Evolutionary conservation across 2,888 invertebrate genomes (phyloP).

Genomic region (Morpho achilles): DNA sequence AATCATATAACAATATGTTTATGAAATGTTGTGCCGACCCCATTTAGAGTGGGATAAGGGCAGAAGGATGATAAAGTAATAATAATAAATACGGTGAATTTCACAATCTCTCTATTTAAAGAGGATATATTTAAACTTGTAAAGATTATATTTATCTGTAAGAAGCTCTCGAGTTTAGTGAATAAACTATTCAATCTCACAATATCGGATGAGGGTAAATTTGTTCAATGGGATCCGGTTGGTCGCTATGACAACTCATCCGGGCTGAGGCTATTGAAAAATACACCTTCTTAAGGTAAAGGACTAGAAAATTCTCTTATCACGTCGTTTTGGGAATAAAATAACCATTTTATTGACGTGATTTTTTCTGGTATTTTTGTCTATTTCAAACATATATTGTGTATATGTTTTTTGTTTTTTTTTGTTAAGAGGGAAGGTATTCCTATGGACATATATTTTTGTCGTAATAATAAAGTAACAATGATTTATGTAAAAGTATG

Average conservation of each 20-base stretch:
- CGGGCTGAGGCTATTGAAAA: constrained; percentile 37
- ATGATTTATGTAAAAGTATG: too few species aligned
- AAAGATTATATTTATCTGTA: constrained; percentile 54
- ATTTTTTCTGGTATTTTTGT: background rate
- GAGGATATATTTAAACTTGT: constrained; percentile 23
- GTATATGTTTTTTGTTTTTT: too few species aligned
- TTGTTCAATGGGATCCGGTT: constrained; percentile 60
- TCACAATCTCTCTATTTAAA: constrained; percentile 7
- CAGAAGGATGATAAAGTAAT: too few species aligned
- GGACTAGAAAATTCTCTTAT: constrained; percentile 37
- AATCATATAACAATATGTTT: too few species aligned
- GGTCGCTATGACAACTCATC: constrained; percentile 64
- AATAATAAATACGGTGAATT: background rate
- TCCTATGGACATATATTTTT: too few species aligned
- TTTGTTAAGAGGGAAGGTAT: too few species aligned
- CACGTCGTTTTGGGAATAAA: constrained; percentile 29
- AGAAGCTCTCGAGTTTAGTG: constrained; percentile 51
- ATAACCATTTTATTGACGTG: constrained; percentile 24
- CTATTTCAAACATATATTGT: too few species aligned
- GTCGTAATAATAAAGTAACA: too few species aligned
- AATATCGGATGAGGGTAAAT: constrained; percentile 66
- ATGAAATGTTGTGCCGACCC: too few species aligned
- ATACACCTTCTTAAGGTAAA: constrained; percentile 30
- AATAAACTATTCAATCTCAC: constrained; percentile 66
- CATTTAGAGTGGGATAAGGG: too few species aligned